Conservation (phyloP, 1,140 invertebrate genomes). For the Bradynema listronoti region DNA sequence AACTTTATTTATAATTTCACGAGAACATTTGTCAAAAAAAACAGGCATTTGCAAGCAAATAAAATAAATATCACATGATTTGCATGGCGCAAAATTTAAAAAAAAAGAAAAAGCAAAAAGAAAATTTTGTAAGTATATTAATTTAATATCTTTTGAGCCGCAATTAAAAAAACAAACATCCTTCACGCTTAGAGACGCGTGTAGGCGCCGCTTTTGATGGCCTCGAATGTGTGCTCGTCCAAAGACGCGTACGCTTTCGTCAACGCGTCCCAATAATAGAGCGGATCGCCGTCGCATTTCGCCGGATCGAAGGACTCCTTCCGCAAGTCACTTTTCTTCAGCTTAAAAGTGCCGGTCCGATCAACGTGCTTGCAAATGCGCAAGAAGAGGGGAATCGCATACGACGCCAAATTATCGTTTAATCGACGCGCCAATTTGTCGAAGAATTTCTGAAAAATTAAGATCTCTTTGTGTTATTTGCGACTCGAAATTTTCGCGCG, state of each 20-base stretch:
- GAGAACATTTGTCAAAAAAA: too few species aligned
- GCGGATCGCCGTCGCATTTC: constrained; percentile 27
- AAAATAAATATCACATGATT: too few species aligned
- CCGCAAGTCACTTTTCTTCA: constrained; percentile 39
- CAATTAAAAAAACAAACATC: neutral
- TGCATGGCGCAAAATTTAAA: too few species aligned
- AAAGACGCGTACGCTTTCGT: constrained; percentile 22
- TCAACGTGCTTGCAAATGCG: constrained; percentile 46
- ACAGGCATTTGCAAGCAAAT: too few species aligned
- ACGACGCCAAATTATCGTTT: constrained; percentile 28
- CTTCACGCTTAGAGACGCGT: constrained; percentile 18
- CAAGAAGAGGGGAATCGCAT: constrained; percentile 42
- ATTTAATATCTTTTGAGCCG: too few species aligned
- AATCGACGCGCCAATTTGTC: constrained; percentile 23
- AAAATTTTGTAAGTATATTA: too few species aligned
- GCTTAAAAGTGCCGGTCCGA: constrained; percentile 42
- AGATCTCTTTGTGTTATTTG: neutral
- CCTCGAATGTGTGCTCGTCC: constrained; percentile 21
- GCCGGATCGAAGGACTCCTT: constrained; percentile 36
- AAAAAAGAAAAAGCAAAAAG: too few species aligned
- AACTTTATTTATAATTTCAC: too few species aligned
- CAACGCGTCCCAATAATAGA: constrained; percentile 40
- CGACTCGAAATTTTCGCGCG: too few species aligned
- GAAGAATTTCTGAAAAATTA: constrained; percentile 31
- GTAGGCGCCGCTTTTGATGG: constrained; percentile 36